Evolutionary conservation across 2,113 vertebrate species (phyloP), one percentile per base, ranked within the genome.

Genomic region (Heterochromis multidens): DNA sequence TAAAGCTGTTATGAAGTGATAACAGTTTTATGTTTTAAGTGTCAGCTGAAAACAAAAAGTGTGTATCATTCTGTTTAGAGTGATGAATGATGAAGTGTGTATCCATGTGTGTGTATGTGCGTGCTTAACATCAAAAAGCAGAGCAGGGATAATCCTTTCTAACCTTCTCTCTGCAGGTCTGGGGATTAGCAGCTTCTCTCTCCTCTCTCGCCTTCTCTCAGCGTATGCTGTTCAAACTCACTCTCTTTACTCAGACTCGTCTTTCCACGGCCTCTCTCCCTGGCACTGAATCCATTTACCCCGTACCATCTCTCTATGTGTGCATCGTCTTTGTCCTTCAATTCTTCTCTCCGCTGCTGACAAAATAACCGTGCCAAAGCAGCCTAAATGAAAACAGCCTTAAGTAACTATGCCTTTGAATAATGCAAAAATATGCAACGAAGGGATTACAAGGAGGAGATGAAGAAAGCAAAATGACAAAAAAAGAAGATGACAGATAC

Each of bases 131-230:
- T n/a, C 89, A 89, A 87, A 92, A 88, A 89, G 81, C 82, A 79
- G 88, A 89, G 86, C 65, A 59, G 81, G 56, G 87, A 89, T 91
- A 89, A 93, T 91, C 92, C 86, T 84, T 86, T 88, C 80, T 88
- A 93, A 93, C 90, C 85, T 87, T 92, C 88, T 87, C 87, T 89
- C 84, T 81, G 84, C 90, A 93, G 93, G 90, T 93, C 91, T 87
- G 62, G 37, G 90, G 89, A 91, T 92, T 94, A 91, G 79, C 9
- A 40, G 88, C 46, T 62, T 59, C 82, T 89, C 82, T 29, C 65
- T 78, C 77, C 54, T 58, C 60, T 80, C 77, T 56, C 56, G 46
- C 77, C 62, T 65, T 70, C 65, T 79, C 78, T 2, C 46, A 14
- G 46, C 5, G 7, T 58, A 25, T 33, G 6, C 80, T 76, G 87